Conservation (phyloP, 2,797 vertebrate species). For the Trichosurus vulpecula region DNA sequence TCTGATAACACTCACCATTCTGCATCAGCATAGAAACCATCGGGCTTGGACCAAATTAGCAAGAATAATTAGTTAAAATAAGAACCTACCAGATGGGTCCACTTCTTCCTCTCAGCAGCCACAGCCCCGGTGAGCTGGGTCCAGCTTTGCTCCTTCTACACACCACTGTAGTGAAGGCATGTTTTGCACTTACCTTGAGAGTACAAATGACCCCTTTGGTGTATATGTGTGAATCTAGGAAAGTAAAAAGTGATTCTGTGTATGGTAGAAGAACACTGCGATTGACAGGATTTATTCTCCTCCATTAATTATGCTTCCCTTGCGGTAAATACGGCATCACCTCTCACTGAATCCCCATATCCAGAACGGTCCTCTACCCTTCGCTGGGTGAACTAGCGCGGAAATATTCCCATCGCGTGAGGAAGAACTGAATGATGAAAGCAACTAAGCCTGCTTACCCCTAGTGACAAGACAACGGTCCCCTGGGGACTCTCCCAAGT, state of each 20-base stretch:
- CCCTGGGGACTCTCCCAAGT: neutral
- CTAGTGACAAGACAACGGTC: neutral
- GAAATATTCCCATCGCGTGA: neutral
- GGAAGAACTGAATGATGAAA: neutral
- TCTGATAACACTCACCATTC: neutral
- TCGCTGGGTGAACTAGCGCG: neutral
- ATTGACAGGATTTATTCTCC: neutral
- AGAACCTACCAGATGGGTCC: neutral
- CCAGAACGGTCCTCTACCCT: neutral
- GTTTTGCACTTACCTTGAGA: neutral
- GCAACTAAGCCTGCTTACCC: neutral
- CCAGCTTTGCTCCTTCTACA: neutral
- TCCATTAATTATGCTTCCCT: neutral
- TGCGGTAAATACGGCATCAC: neutral
- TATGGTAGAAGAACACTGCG: neutral
- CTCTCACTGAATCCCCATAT: neutral
- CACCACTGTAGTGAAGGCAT: neutral
- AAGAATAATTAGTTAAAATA: neutral
- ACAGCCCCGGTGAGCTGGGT: neutral
- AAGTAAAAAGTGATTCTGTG: neutral
- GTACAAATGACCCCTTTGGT: neutral
- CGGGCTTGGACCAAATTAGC: neutral
- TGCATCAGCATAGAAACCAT: neutral
- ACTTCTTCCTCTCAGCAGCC: neutral
- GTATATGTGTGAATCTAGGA: neutral